phyloP scores from a whole-genome alignment of 2,888 invertebrate genomes.

The Andrena hattorfiana region DNA sequence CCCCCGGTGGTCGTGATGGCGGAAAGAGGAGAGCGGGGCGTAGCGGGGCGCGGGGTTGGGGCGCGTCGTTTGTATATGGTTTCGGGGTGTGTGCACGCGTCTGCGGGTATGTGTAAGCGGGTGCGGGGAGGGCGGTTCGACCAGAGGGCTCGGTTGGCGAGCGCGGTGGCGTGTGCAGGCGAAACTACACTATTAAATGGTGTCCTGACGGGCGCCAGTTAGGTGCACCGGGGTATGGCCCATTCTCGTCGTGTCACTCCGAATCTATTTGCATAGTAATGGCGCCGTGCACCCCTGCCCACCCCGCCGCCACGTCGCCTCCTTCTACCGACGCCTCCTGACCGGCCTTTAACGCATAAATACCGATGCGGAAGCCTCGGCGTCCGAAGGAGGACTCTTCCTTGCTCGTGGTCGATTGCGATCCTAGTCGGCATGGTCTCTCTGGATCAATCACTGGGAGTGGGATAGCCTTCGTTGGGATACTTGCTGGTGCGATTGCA shows the following conservation, averaged over 20 bases:
- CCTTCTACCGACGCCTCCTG: not conserved
- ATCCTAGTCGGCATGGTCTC: not conserved
- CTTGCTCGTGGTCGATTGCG: conserved; percentile 6
- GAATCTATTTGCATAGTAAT: conserved; percentile 85
- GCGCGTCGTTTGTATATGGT: not conserved
- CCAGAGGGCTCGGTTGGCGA: conserved; percentile 56
- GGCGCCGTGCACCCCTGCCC: conserved; percentile 57
- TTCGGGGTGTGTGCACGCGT: not conserved
- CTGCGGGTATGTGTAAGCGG: not conserved
- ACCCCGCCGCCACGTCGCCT: conserved; percentile 3
- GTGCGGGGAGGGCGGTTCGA: conserved; percentile 37
- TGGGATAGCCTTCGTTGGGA: not conserved
- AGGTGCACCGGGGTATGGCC: conserved; percentile 75
- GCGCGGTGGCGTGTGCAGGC: conserved; percentile 64
- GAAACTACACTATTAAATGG: conserved; percentile 79
- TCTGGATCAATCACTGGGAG: not conserved
- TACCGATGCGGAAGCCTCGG: conserved; percentile 51
- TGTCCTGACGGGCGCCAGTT: conserved; percentile 81
- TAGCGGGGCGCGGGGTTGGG: too few relatives aligned
- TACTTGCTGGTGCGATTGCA: not conserved
- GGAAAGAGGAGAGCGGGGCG: conserved; percentile 27
- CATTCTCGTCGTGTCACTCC: conserved; percentile 80
- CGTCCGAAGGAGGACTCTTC: conserved; percentile 20
- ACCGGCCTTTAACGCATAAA: conserved; percentile 61
- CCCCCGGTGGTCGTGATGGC: conserved; percentile 42